Evolutionary conservation across 2,797 vertebrate species (phyloP), one percentile per base, ranked within the genome.

Genomic region (Trematomus bernacchii): DNA sequence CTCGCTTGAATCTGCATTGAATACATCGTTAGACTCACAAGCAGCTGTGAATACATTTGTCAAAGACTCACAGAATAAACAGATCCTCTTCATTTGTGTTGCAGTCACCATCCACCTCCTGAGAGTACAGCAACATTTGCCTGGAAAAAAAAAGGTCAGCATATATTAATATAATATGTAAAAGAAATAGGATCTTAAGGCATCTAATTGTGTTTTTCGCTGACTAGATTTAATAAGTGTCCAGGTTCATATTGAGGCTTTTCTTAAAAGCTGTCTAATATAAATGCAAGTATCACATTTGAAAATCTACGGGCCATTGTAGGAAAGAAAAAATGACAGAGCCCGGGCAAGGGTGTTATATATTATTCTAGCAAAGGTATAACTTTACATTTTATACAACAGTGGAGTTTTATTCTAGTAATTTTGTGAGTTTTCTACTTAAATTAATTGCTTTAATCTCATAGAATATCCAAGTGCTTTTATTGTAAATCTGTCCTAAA

Each of bases 51-150:
- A 58, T 40, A 43, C 3, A 43, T n/a, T 6, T n/a, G n/a, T 65
- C 27, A 67, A 62, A 18, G 53, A 98, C 98, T 98, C 89, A 99
- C 98, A 99, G 90, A 80, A 99, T 98, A 70, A 99, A 99, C 64
- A 99, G 98, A 83, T 99, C 98, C 92, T 99, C 98, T 93, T 99
- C 98, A 46, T 96, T 99, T 10, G 97, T 96, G 18, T 91, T 95
- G 89, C 96, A 97, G 70, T 99, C 97, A 72, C 94, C 97, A 19
- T 96, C 97, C 70, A 99, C 96, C 87, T 99, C 98, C 92, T 99
- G 98, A 82, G 97, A 96, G 91, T 99, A 99, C 86, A 98, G 93
- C 91, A 99, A 91, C 96, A 98, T 88, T 93, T 99, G 98, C 91
- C 98, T 99, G 89, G 33, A 69, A 10, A 30, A 77, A 64, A 70